phyloP scores from a whole-genome alignment of 2,888 invertebrate species.

The Caenorhabditis becei region DNA sequence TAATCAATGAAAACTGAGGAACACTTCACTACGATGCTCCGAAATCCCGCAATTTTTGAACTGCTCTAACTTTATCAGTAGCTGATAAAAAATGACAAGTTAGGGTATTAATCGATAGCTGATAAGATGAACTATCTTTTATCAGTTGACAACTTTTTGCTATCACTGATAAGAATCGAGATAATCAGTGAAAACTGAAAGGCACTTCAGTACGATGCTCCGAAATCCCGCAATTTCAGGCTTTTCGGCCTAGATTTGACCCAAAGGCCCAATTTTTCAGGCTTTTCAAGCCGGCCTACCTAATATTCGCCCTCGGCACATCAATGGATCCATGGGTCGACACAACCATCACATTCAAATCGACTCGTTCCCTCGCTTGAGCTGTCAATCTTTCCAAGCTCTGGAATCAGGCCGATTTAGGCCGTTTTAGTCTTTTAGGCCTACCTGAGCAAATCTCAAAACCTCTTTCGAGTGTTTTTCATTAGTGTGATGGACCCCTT shows the following conservation, averaged over 20 bases:
- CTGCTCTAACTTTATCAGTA: too few species aligned
- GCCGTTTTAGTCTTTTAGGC: not conserved
- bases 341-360: conserved; percentile 72
- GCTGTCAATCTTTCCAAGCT: conserved; percentile 66
- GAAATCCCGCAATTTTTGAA: too few species aligned
- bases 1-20: too few species aligned
- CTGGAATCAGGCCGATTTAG: not conserved
- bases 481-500: conserved; percentile 62
- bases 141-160: too few species aligned
- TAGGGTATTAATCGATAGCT: too few species aligned
- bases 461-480: conserved; percentile 56
- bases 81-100: too few species aligned
- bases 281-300: conserved; percentile 42
- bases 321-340: conserved; percentile 71
- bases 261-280: not conserved
- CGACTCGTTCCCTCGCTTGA: conserved; percentile 68
- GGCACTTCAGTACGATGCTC: too few species aligned
- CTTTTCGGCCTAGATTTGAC: not conserved
- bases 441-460: conserved; percentile 60
- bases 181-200: too few species aligned
- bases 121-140: too few species aligned
- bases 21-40: too few species aligned
- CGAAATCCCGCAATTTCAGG: not conserved
- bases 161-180: too few species aligned
- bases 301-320: conserved; percentile 64